Evolutionary conservation across 2,113 vertebrate species (phyloP).

Genomic region (Electrona antarctica): DNA sequence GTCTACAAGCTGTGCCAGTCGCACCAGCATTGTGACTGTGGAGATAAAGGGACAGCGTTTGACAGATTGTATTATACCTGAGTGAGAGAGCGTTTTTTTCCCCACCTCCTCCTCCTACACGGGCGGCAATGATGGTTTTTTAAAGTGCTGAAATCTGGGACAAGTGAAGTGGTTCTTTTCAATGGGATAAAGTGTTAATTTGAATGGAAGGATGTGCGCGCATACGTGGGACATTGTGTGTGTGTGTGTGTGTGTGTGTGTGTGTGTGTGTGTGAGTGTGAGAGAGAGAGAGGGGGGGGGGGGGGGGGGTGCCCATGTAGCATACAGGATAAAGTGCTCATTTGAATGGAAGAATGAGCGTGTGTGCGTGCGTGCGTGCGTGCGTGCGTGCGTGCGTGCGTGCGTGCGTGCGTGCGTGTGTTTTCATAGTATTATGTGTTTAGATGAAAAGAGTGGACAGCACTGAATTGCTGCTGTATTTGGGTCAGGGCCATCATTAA

Average conservation of each 20-base stretch:
- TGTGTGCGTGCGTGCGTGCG: slow-evolving; percentile 9
- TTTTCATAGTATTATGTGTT: slow-evolving; percentile 24
- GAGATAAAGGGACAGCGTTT: slow-evolving; percentile 40
- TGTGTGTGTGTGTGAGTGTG: slow-evolving; percentile 18
- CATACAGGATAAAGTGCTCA: too few relatives aligned
- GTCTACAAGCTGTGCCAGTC: too few relatives aligned
- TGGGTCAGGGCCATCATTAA: slow-evolving; percentile 57
- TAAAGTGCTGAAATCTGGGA: slow-evolving; percentile 51
- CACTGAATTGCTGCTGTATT: slow-evolving; percentile 61
- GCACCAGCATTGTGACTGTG: slow-evolving; percentile 20
- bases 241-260: slow-evolving; percentile 5
- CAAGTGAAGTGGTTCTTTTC: slow-evolving; percentile 60
- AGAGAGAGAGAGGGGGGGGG: too few relatives aligned
- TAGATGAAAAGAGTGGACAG: slow-evolving; percentile 46
- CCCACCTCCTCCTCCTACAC: slow-evolving; percentile 28
- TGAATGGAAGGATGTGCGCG: slow-evolving; percentile 51
- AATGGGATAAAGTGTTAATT: slow-evolving; percentile 61
- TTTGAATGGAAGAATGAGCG: background rate
- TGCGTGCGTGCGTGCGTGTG: background rate
- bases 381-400: background rate
- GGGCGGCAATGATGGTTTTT: slow-evolving; percentile 17
- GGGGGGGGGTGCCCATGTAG: too few relatives aligned
- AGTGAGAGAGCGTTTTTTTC: slow-evolving; percentile 35
- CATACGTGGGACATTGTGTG: too few relatives aligned
- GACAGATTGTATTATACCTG: slow-evolving; percentile 36